These are phyloP conservation scores for Rattus norvegicus DNA, from an alignment of 2,113 vertebrate species.

Conservation along the genomic window DNA sequence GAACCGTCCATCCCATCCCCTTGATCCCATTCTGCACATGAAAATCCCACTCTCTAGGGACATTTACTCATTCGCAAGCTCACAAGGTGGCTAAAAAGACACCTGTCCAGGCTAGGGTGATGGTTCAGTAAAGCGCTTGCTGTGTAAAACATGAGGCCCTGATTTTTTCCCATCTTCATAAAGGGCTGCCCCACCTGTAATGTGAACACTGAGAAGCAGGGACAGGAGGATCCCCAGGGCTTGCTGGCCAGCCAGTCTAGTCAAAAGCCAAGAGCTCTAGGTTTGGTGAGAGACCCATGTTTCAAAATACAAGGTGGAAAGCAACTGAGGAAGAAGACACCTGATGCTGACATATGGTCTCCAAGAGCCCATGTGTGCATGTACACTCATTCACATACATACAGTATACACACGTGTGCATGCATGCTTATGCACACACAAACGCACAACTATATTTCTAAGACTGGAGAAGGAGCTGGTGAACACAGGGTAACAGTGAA, in stretches of 20 bases:
- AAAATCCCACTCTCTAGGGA: neutral
- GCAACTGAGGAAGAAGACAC: neutral
- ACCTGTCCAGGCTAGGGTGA: neutral
- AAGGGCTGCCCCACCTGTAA: neutral
- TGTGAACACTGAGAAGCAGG: neutral
- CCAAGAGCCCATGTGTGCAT: neutral
- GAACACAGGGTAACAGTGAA: neutral
- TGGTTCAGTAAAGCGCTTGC: neutral
- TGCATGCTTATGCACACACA: neutral
- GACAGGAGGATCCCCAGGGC: neutral
- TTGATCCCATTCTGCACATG: neutral
- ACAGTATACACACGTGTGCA: neutral
- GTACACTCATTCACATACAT: accelerated
- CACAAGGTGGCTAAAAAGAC: neutral
- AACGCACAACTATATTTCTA: neutral
- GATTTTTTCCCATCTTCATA: neutral
- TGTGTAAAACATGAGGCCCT: neutral
- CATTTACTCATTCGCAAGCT: neutral
- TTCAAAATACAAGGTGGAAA: neutral
- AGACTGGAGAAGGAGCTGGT: neutral
- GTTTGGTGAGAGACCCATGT: neutral
- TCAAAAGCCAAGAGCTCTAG: neutral
- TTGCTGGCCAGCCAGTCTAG: neutral
- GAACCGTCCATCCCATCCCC: neutral
- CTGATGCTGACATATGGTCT: neutral